Conservation (phyloP, 64 coral and sea anemone genomes). For the Anthopleura sola region DNA sequence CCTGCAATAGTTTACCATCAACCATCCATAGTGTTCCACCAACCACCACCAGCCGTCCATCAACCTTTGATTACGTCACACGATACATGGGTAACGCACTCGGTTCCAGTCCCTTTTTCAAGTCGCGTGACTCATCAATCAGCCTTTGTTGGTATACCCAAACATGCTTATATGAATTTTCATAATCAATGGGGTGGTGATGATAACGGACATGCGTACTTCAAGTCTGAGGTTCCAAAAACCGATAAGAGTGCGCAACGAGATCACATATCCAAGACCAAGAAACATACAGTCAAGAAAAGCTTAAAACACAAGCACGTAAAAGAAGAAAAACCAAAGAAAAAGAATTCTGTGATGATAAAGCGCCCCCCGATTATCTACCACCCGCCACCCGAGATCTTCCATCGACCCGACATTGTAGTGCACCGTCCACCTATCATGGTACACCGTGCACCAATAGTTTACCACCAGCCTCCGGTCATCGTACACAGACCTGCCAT, state of each 20-base stretch:
- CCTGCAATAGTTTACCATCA: constrained; percentile 91
- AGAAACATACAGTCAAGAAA: constrained; percentile 33
- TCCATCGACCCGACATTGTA: constrained; percentile 91
- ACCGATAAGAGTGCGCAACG: not conserved
- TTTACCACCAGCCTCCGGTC: constrained; percentile 92
- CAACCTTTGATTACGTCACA: constrained; percentile 78
- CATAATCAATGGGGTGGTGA: constrained; percentile 28
- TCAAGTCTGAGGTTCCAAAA: constrained; percentile 30
- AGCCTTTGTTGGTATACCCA: constrained; percentile 69
- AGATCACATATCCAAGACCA: not conserved
- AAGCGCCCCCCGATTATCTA: constrained; percentile 88
- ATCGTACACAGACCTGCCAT: constrained; percentile 86
- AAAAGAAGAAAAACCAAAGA: constrained; percentile 56
- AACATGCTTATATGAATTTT: constrained; percentile 46
- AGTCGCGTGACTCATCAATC: constrained; percentile 66
- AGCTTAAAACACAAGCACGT: constrained; percentile 47
- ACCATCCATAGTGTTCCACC: constrained; percentile 82
- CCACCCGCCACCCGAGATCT: constrained; percentile 91
- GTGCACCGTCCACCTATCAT: constrained; percentile 87
- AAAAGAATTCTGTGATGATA: constrained; percentile 80
- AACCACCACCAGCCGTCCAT: constrained; percentile 77
- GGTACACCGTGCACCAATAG: constrained; percentile 84
- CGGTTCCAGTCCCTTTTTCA: constrained; percentile 35
- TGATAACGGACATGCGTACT: constrained; percentile 17
- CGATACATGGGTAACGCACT: constrained; percentile 72